Base-by-base conservation (phyloP, 2,113 vertebrate genomes). In the Lonchura striata region DNA sequence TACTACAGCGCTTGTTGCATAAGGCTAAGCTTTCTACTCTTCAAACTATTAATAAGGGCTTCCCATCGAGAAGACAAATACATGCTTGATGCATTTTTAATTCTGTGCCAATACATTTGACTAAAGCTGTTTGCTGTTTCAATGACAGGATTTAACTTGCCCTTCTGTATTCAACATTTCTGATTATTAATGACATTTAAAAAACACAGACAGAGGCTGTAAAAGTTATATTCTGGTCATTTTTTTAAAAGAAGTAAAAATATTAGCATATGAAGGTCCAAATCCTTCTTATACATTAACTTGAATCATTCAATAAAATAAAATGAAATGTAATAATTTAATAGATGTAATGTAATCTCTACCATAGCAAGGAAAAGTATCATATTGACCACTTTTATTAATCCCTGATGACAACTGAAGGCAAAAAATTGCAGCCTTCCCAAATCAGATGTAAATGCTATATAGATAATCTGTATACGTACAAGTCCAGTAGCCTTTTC, bases 71-170 rank as follows among this genome's bases (percentile, higher is more conserved):
- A 98, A 98, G 98, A 98, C 98, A 98, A 98, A 98, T 98, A 98
- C 97, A 98, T 96, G 97, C 97, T 97, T 98, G 98, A 98, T 98
- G 97, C 98, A 98, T 98, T 98, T 98, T 98, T 98, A 98, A 98
- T 98, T 98, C 98, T 98, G 97, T 97, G 98, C 97, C 98, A 98
- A 98, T 98, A 98, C 97, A 98, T 98, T 98, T 98, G 98, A 98
- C 97, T 98, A 98, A 98, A 98, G 98, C 98, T 98, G 98, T 98
- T 98, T 98, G 98, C 98, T 97, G 98, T 98, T 98, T 98, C 98
- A 98, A 96, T 98, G 98, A 97, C 98, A 97, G 97, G 97, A 98
- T 98, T 98, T 98, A 98, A 97, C 98, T 98, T 97, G 97, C 96
- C 98, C 97, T 98, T 98, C 98, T 96, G 92, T 88, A 96, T 94